phyloP scores from a whole-genome alignment of 2,113 vertebrate species.

The Chrysemys picta region DNA sequence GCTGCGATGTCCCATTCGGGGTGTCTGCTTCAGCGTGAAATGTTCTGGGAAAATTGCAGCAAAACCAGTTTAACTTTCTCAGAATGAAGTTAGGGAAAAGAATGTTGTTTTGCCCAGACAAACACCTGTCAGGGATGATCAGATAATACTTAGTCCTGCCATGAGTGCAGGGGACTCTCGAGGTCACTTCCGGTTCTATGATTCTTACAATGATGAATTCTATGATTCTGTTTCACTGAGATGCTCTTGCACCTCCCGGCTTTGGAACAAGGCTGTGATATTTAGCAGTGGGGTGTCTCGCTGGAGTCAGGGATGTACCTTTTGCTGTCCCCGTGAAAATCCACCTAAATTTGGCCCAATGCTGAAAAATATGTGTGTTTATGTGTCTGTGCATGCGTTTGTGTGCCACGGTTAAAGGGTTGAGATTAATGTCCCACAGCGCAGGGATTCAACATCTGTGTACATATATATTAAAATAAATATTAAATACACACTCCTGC shows the following conservation, averaged over 20 bases:
- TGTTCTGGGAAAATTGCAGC: slow-evolving; percentile 65
- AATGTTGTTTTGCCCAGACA: slow-evolving; percentile 24
- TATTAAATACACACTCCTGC: background rate
- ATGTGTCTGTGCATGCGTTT: accelerated
- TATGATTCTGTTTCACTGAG: background rate
- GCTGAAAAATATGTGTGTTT: background rate
- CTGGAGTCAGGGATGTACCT: slow-evolving; percentile 6
- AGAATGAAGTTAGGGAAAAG: background rate
- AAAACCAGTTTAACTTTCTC: slow-evolving; percentile 43
- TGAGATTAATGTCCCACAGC: background rate
- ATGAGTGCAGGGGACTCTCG: too few species aligned
- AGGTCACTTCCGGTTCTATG: too few species aligned
- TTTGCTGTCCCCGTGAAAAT: background rate
- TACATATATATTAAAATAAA: background rate
- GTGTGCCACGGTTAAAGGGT: background rate
- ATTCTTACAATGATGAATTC: too few species aligned
- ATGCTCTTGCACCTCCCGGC: background rate
- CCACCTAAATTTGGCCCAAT: background rate
- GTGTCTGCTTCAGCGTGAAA: slow-evolving; percentile 64
- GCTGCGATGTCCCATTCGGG: slow-evolving; percentile 58
- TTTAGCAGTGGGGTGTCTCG: background rate
- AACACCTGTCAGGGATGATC: too few species aligned
- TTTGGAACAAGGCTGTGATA: background rate
- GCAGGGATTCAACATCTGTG: background rate
- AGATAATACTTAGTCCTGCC: too few species aligned